A percentile compares a stretch with the other conserved stretches of the same genome.
These are phyloP conservation scores for Eupithecia insigniata DNA, from an alignment of 2,888 invertebrate species.

Conservation along the genomic window DNA sequence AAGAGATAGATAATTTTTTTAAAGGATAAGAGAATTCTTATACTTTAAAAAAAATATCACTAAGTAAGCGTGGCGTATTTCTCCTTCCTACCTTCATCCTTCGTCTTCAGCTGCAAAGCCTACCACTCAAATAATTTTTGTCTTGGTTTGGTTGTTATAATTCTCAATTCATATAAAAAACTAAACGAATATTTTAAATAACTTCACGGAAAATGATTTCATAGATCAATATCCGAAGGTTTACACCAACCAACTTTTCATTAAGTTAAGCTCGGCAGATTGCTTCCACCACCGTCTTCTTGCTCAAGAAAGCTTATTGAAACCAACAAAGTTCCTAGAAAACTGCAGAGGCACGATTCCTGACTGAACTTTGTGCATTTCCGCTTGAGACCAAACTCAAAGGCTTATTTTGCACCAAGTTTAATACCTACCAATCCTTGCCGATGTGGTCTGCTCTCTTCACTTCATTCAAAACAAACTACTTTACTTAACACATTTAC, in stretches of 20 bases:
- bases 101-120: too few species aligned
- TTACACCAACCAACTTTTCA: slow-evolving; percentile 50
- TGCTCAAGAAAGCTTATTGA: slow-evolving; percentile 41
- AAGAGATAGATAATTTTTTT: too few species aligned
- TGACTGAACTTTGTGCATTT: slow-evolving; percentile 27
- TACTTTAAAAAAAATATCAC: too few species aligned
- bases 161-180: background rate
- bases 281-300: slow-evolving; percentile 44
- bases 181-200: background rate
- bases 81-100: too few species aligned
- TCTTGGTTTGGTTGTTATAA: background rate
- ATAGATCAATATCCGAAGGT: slow-evolving; percentile 44
- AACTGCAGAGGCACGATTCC: slow-evolving; percentile 35
- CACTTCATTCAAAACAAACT: background rate
- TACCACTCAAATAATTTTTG: too few species aligned
- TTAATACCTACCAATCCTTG: slow-evolving; percentile 14
- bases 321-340: slow-evolving; percentile 44
- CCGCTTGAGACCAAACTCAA: slow-evolving; percentile 16
- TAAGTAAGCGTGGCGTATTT: too few species aligned
- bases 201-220: background rate
- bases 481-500: background rate
- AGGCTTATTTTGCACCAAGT: slow-evolving; percentile 12
- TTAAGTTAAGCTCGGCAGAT: slow-evolving; percentile 59
- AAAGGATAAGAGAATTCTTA: too few species aligned
- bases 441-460: background rate